These are phyloP conservation scores for Entomobrya multifasciata DNA, from an alignment of 2,888 invertebrate species.

Conservation along the genomic window DNA sequence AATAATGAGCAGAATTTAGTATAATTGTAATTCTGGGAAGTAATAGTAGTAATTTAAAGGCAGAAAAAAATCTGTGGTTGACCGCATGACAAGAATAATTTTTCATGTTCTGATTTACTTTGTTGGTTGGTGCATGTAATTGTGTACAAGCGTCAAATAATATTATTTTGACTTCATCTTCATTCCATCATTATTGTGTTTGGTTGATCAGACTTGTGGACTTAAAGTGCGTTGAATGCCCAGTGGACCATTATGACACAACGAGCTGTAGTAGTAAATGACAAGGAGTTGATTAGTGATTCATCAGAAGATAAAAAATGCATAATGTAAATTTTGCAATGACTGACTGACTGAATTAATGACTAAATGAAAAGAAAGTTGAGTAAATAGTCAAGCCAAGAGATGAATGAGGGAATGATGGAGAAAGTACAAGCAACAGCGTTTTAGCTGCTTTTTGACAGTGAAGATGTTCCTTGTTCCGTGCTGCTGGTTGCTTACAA, in stretches of 20 bases:
- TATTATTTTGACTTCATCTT: too few relatives aligned
- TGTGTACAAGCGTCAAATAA: too few relatives aligned
- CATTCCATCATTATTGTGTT: too few relatives aligned
- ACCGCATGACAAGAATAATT: too few relatives aligned
- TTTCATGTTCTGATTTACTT: too few relatives aligned
- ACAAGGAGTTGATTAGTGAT: constrained; percentile 60
- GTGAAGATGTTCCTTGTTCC: background rate
- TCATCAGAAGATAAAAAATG: constrained; percentile 60
- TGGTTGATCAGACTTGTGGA: constrained; percentile 11
- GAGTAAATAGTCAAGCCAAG: constrained; percentile 22
- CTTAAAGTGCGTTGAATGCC: background rate
- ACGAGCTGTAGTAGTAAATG: too few relatives aligned
- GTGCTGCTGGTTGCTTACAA: background rate
- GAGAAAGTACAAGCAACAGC: constrained; percentile 19
- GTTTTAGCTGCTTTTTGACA: background rate
- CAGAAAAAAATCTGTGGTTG: too few relatives aligned
- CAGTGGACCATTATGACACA: constrained; percentile 22
- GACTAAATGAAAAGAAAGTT: constrained; percentile 51
- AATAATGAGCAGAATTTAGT: too few relatives aligned
- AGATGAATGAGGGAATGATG: background rate
- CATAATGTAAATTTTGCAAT: constrained; percentile 18
- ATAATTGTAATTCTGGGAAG: too few relatives aligned
- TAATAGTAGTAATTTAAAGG: too few relatives aligned
- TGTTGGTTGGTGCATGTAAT: too few relatives aligned
- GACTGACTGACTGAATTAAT: constrained; percentile 53